Base-by-base conservation (phyloP, 2,797 vertebrate species). In the Micrastur ruficollis region DNA sequence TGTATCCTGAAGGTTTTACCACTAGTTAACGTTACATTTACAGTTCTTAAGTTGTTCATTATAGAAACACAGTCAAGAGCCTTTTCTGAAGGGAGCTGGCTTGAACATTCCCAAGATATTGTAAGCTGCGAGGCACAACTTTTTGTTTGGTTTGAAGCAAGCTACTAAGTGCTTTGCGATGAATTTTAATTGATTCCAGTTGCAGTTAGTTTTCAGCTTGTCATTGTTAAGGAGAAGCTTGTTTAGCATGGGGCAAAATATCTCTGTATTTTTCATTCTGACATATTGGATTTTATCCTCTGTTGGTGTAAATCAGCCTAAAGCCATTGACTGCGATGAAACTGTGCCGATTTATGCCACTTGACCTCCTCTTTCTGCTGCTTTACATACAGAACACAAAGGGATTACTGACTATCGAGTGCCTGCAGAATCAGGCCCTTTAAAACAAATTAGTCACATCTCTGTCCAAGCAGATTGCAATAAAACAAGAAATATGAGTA, bases 381-480 rank as follows among this genome's bases (percentile, higher is more conserved):
- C 94, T 90, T 90, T 86, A 81, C 79, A 14, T 55, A 29, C 20
- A 42, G 63, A 89, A 72, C 93, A 92, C 81, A 95, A 91, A 94
- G 91, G 81, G 90, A 96, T 95, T 97, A 91, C 90, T 62, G 61
- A 55, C 31, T 93, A n/a, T 67, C 21, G 47, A 91, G 76, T 79
- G 92, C 50, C 89, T 86, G 85, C 96, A 96, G 96, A 91, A 97
- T 97, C 94, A 70, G 95, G 94, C 95, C 96, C 92, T 94, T 93
- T 87, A 63, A 93, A 97, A 93, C 79, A 97, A 90, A 97, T 97
- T 96, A 94, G 90, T 93, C 81, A 66, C 92, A 90, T 93, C 91
- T 96, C 93, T 93, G 49, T 67, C 61, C 58, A 76, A 91, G 81
- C 75, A 93, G 90, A 96, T 82, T 89, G 89, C 62, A 83, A 13